phyloP scores from a whole-genome alignment of 2,113 vertebrate genomes.

The Dryoscopus gambensis region DNA sequence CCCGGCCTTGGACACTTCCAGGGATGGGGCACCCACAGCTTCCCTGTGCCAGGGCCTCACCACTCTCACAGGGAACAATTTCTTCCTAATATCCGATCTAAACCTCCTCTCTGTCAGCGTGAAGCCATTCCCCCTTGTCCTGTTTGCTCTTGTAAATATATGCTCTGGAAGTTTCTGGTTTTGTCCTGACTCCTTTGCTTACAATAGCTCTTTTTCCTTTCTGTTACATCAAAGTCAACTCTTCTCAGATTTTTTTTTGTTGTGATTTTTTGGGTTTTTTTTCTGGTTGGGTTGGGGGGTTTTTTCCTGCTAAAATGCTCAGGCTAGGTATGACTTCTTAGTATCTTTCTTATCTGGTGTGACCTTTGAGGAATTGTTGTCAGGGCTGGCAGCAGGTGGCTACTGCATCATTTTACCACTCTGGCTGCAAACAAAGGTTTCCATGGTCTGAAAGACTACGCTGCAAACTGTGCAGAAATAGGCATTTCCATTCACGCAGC shows the following conservation, averaged over 20 bases:
- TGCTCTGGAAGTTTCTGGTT: background rate
- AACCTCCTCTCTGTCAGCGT: accelerated
- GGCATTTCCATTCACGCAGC: background rate
- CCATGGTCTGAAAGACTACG: background rate
- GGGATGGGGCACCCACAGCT: background rate
- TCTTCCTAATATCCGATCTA: background rate
- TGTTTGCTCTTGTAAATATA: background rate
- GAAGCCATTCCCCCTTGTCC: background rate
- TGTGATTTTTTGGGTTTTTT: background rate
- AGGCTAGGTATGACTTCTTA: background rate
- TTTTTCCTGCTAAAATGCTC: background rate
- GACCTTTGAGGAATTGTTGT: background rate
- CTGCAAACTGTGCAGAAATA: background rate
- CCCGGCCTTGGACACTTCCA: background rate
- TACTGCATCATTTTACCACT: background rate
- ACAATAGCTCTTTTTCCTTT: background rate
- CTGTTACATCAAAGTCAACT: background rate
- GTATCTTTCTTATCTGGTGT: background rate
- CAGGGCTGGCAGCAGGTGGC: background rate
- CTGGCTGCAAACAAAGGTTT: background rate
- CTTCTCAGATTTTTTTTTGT: background rate
- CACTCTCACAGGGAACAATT: background rate
- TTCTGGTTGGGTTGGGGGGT: background rate
- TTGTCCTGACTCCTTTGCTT: background rate
- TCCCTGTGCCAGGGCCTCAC: background rate